Conservation (phyloP, 1,140 invertebrate genomes). For the Scaptomyza graminum region DNA sequence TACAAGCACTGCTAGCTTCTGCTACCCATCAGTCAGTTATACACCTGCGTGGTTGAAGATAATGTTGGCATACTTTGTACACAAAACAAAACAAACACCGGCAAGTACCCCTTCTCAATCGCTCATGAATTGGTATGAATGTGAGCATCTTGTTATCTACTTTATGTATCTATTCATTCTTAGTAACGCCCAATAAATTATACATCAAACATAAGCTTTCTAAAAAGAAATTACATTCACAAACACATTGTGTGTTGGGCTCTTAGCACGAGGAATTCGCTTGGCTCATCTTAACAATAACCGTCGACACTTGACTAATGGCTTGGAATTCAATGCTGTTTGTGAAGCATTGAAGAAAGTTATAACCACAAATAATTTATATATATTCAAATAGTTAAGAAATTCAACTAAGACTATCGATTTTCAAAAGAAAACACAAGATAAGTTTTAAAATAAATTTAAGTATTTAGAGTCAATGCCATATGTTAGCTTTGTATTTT, state of each 20-base stretch:
- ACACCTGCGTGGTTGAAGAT: conserved; percentile 21
- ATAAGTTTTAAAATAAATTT: too few relatives aligned
- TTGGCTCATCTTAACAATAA: conserved; percentile 3
- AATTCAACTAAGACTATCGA: background rate
- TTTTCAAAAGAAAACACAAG: too few relatives aligned
- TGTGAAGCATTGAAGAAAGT: conserved; percentile 28
- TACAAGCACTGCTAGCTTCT: conserved; percentile 17
- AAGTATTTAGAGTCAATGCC: too few relatives aligned
- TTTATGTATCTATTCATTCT: conserved; percentile 49
- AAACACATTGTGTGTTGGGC: conserved; percentile 22
- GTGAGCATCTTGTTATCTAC: conserved; percentile 38
- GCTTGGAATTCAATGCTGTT: conserved; percentile 20
- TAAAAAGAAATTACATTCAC: conserved; percentile 51
- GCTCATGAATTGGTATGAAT: conserved; percentile 1
- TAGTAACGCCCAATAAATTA: conserved; percentile 78
- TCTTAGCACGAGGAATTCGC: conserved; percentile 25
- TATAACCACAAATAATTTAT: conserved; percentile 7
- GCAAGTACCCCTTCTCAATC: conserved; percentile 14
- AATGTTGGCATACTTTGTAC: conserved; percentile 22
- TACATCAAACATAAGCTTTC: conserved; percentile 68
- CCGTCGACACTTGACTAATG: conserved; percentile 14
- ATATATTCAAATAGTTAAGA: conserved; percentile 5
- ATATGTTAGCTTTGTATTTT: too few relatives aligned
- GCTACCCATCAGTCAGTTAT: conserved; percentile 8
- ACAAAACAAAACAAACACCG: conserved; percentile 10